These are phyloP conservation scores for Venturia canescens DNA, from an alignment of 1,140 invertebrate species.

Conservation along the genomic window DNA sequence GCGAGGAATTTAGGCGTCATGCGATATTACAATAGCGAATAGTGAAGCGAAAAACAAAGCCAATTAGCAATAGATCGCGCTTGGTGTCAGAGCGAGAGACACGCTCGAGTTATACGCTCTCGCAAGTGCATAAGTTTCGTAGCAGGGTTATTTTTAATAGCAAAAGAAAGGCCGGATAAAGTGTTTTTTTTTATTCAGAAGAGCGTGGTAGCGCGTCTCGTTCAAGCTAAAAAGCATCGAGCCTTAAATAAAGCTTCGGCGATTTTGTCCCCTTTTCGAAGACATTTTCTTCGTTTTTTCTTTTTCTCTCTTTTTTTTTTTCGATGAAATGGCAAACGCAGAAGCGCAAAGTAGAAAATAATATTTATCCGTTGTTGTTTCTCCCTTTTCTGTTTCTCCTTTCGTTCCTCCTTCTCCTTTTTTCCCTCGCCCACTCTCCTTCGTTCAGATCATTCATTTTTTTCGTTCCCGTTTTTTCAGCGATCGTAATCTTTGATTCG, in stretches of 20 bases:
- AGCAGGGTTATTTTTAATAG: slow-evolving; percentile 52
- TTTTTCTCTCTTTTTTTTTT: slow-evolving; percentile 30
- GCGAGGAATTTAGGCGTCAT: slow-evolving; percentile 49
- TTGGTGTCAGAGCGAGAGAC: background rate
- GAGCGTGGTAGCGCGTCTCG: slow-evolving; percentile 43
- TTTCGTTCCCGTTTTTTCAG: slow-evolving; percentile 14
- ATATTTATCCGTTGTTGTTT: slow-evolving; percentile 51
- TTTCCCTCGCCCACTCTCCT: background rate
- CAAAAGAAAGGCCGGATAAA: slow-evolving; percentile 54
- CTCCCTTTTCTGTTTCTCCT: background rate
- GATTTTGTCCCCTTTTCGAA: background rate
- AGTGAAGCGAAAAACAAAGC: slow-evolving; percentile 6
- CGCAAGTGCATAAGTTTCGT: slow-evolving; percentile 15
- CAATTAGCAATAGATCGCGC: slow-evolving; percentile 46
- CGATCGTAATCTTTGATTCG: slow-evolving; percentile 2
- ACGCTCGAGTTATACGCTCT: slow-evolving; percentile 42
- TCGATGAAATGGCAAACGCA: slow-evolving; percentile 60
- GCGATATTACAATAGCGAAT: slow-evolving; percentile 58
- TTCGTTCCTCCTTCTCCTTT: background rate
- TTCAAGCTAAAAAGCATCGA: slow-evolving; percentile 40
- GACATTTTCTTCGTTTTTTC: background rate
- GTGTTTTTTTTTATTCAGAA: slow-evolving; percentile 34
- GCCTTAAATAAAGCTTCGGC: slow-evolving; percentile 51
- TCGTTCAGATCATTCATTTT: background rate
- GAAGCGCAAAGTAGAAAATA: slow-evolving; percentile 66